Evolutionary conservation across 2,797 vertebrate genomes (phyloP).

Genomic region (Microctenopoma lineatum): DNA sequence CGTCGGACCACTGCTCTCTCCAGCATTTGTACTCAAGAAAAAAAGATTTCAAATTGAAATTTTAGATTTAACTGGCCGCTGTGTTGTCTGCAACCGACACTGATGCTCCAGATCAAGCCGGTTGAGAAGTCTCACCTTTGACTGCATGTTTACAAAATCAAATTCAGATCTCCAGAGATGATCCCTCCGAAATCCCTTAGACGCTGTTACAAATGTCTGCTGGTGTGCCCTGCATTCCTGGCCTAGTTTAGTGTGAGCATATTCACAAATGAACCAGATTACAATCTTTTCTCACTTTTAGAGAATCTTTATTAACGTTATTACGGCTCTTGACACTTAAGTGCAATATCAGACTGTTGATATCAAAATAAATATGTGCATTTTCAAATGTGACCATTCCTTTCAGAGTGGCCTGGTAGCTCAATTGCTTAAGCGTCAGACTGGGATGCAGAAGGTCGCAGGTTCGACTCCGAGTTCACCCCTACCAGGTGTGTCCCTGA

Average conservation of each 20-base stretch:
- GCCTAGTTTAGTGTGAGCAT: neutral
- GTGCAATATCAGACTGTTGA: neutral
- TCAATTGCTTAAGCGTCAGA: too few species aligned
- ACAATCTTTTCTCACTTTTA: neutral
- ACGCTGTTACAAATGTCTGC: neutral
- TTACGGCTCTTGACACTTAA: neutral
- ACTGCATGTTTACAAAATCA: slow-evolving; percentile 44
- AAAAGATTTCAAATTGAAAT: slow-evolving; percentile 77
- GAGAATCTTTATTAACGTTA: neutral
- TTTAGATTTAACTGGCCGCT: slow-evolving; percentile 88
- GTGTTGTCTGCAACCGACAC: slow-evolving; percentile 91
- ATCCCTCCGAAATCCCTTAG: slow-evolving; percentile 20
- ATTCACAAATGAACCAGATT: neutral
- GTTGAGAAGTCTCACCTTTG: slow-evolving; percentile 54
- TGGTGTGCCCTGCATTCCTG: slow-evolving; percentile 36
- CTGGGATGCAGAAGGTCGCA: too few species aligned
- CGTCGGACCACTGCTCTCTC: slow-evolving; percentile 86
- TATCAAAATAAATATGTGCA: neutral
- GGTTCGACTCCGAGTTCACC: too few species aligned
- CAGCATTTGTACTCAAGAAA: slow-evolving; percentile 83
- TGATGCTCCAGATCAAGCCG: slow-evolving; percentile 77
- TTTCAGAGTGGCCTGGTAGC: neutral
- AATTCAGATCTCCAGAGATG: neutral
- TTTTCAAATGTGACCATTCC: slow-evolving; percentile 8
- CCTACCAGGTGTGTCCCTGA: too few species aligned